phyloP scores from a whole-genome alignment of 2,113 vertebrate species.

The Uropsilus gracilis region DNA sequence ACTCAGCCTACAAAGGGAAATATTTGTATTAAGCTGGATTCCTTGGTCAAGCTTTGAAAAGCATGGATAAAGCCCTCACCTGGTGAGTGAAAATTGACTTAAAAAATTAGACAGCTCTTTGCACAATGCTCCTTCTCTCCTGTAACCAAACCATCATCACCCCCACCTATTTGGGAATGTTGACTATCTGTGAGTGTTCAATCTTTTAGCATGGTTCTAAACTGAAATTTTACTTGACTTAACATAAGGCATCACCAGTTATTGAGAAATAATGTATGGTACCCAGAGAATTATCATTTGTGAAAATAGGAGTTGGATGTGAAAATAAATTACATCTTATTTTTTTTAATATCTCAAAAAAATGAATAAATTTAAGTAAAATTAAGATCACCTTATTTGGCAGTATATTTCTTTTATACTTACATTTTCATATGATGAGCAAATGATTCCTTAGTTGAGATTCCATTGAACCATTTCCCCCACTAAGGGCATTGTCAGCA shows the following conservation, averaged over 20 bases:
- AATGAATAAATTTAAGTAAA: not conserved
- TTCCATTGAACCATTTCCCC: not conserved
- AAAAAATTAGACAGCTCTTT: not conserved
- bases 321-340: conserved; percentile 11
- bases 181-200: conserved; percentile 63
- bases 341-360: not conserved
- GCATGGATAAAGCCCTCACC: conserved; percentile 38
- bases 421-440: conserved; percentile 43
- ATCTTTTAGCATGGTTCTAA: conserved; percentile 64
- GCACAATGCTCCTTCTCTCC: not conserved
- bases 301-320: not conserved
- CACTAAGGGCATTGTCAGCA: not conserved
- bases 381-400: not conserved
- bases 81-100: conserved; percentile 65
- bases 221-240: not conserved
- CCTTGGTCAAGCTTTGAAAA: conserved; percentile 77
- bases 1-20: conserved; percentile 74
- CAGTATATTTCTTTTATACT: not conserved
- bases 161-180: not conserved
- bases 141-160: not conserved
- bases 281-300: not conserved
- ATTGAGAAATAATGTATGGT: not conserved
- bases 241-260: not conserved
- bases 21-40: conserved; percentile 78
- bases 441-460: not conserved